Conservation (phyloP, 2,888 invertebrate species). For the Phorcus lineatus region DNA sequence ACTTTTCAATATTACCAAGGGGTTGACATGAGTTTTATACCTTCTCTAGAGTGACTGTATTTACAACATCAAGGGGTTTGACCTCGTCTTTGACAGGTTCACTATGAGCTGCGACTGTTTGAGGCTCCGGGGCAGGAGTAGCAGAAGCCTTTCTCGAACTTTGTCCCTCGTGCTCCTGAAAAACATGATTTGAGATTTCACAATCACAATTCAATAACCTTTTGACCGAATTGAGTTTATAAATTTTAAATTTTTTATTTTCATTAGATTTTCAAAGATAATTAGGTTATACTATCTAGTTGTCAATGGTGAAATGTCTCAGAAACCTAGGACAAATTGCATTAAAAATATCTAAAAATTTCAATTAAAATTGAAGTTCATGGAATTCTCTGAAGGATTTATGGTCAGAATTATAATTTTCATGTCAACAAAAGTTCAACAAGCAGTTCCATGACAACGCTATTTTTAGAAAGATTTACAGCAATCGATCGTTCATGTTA, state of each 20-base stretch:
- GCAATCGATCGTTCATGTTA: too few species aligned
- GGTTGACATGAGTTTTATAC: not conserved
- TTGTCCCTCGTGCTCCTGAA: not conserved
- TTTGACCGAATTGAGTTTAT: too few species aligned
- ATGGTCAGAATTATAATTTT: not conserved
- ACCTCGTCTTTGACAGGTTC: not conserved
- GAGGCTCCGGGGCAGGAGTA: not conserved
- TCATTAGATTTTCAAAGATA: too few species aligned
- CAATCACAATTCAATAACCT: too few species aligned
- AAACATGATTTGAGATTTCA: not conserved
- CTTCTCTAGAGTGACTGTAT: conserved; percentile 9
- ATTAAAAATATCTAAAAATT: too few species aligned
- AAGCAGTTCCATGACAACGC: too few species aligned
- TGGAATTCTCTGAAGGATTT: not conserved
- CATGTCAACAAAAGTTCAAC: too few species aligned
- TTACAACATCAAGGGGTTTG: not conserved
- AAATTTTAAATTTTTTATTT: too few species aligned
- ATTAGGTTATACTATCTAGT: too few species aligned
- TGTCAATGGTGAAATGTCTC: too few species aligned
- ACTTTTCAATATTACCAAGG: not conserved
- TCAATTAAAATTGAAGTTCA: not conserved
- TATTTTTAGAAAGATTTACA: too few species aligned
- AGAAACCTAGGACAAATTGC: too few species aligned
- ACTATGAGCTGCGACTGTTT: not conserved
- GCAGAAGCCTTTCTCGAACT: not conserved